Evolutionary conservation across 2,888 invertebrate species (phyloP), one percentile per base, ranked within the genome.

Genomic region (Periphyllus acericola): DNA sequence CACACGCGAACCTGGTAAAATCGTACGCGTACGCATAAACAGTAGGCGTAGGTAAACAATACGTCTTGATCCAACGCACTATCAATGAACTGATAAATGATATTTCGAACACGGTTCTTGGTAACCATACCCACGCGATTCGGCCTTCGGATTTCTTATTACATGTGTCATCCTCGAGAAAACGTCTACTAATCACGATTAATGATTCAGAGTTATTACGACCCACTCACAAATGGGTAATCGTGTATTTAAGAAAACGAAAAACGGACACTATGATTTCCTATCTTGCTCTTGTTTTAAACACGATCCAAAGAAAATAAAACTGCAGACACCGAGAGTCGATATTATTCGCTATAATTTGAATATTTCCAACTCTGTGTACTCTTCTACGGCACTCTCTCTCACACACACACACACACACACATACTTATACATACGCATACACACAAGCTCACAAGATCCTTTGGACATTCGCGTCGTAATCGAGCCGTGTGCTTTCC

Each of bases 141-240:
- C 32, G 81, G 34, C 81, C 81, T 82, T 82, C 81, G n/a, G 25
- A 32, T 25, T 21, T 32, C 32, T 46, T 25, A 5, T 21, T 14
- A 25, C 29, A 32, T 71, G 46, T 82, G 81, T 71, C 81, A 82
- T 82, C 68, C 25, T 46, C 68, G 32, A 34, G 21, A 68, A 29
- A n/a, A 71, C 40, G 21, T 19, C 8, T 71, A 52, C 34, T 71
- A 55, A 68, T 46, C 17, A 71, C 21, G 2, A 68, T 82, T 71
- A 29, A 71, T 71, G 29, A 32, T 29, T 17, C 71, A 71, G 14
- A 71, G 9, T 2, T 29, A 3, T 29, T 11, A 32, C 3, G 25
- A 3, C 32, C n/a, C 29, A 71, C 32, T 32, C 4, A 71, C 60
- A n/a, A 46, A 46, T 14, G 1, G 36, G 5, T 6, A 60, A 60